Percentiles rank a stretch among this genome's conserved stretches.
phyloP scores from a whole-genome alignment of 2,113 vertebrate species.

The Dipodomys merriami region DNA sequence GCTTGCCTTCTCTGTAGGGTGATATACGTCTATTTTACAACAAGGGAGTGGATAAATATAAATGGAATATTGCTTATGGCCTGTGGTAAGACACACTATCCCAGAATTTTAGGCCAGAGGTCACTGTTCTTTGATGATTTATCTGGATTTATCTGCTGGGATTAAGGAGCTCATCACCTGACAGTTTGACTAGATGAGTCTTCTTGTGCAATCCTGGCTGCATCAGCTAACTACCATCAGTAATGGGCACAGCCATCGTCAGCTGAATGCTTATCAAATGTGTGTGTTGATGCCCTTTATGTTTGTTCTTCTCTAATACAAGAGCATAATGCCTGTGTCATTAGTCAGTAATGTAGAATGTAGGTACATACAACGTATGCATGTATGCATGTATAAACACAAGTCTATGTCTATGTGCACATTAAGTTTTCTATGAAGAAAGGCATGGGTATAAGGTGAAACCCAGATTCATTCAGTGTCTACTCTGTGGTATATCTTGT shows the following conservation, averaged over 20 bases:
- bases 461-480: no score
- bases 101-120: not conserved
- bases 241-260: conserved; percentile 59
- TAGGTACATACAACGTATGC: accelerated
- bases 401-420: no score
- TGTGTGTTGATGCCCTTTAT: not conserved
- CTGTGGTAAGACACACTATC: not conserved
- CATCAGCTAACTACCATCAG: not conserved
- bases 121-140: not conserved
- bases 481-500: not conserved
- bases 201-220: conserved; percentile 47
- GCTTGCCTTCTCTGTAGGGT: not conserved
- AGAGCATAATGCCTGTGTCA: not conserved
- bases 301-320: not conserved
- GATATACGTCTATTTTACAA: not conserved
- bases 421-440: not conserved
- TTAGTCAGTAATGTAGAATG: not conserved
- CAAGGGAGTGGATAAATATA: not conserved
- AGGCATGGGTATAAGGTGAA: not conserved
- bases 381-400: no score
- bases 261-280: conserved; percentile 31
- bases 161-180: not conserved
- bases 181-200: not conserved
- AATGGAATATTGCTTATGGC: not conserved
- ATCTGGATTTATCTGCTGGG: no score